Evolutionary conservation across 2,888 invertebrate genomes (phyloP).

Genomic region (Xestia c-nigrum): DNA sequence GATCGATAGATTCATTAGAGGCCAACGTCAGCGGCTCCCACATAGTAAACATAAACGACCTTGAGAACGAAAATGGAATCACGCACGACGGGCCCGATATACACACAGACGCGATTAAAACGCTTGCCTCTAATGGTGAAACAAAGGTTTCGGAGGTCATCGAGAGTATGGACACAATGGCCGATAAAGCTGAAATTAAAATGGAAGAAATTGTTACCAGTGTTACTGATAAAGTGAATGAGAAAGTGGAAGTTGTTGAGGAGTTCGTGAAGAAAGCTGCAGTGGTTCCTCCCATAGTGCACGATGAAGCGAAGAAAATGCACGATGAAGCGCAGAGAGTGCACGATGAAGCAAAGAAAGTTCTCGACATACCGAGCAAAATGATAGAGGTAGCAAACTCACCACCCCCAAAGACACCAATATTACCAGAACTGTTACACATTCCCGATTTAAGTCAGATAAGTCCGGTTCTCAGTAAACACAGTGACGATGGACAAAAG

Average conservation of each 20-base stretch:
- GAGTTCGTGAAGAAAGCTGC: slow-evolving; percentile 82
- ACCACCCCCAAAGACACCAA: slow-evolving; percentile 86
- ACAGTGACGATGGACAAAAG: slow-evolving; percentile 86
- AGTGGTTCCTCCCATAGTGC: slow-evolving; percentile 76
- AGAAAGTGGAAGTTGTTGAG: slow-evolving; percentile 81
- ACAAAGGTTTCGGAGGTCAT: slow-evolving; percentile 66
- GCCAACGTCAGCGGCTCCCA: slow-evolving; percentile 90
- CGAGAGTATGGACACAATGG: slow-evolving; percentile 74
- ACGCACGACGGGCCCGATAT: slow-evolving; percentile 80
- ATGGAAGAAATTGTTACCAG: slow-evolving; percentile 70
- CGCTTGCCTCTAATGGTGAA: slow-evolving; percentile 67
- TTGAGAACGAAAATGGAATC: slow-evolving; percentile 82
- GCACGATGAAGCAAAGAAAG: slow-evolving; percentile 78
- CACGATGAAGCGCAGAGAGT: slow-evolving; percentile 66
- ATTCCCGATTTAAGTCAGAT: slow-evolving; percentile 84
- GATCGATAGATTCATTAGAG: slow-evolving; percentile 88
- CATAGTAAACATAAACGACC: slow-evolving; percentile 89
- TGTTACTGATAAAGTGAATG: slow-evolving; percentile 72
- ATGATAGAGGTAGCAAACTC: slow-evolving; percentile 80
- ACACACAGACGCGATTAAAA: slow-evolving; percentile 75
- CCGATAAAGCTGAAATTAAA: slow-evolving; percentile 71
- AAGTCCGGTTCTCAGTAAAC: slow-evolving; percentile 84
- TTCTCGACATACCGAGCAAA: slow-evolving; percentile 81
- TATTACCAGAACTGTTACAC: slow-evolving; percentile 83
- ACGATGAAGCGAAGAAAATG: slow-evolving; percentile 65